Conservation (phyloP, 2,888 invertebrate species). For the Leucania comma region DNA sequence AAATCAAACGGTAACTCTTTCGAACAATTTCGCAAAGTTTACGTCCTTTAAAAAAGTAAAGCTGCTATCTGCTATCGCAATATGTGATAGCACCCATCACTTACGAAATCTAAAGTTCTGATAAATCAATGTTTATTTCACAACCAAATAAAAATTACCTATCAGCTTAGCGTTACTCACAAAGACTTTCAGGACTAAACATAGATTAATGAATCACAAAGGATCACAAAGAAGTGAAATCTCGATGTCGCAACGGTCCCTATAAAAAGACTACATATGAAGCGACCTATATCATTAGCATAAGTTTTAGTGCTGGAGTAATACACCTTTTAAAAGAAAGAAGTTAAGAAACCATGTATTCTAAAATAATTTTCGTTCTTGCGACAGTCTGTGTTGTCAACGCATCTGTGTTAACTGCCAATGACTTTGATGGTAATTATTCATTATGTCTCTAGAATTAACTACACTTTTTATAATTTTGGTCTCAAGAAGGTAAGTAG, state of each 20-base stretch:
- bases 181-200: neutral
- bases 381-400: slow-evolving; percentile 40
- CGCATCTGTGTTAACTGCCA: slow-evolving; percentile 47
- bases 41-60: too few species aligned
- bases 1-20: too few species aligned
- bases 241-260: slow-evolving; percentile 27
- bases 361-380: slow-evolving; percentile 39
- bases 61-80: too few species aligned
- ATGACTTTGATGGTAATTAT: slow-evolving; percentile 48
- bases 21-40: too few species aligned
- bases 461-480: neutral
- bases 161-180: slow-evolving; percentile 13
- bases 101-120: too few species aligned
- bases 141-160: slow-evolving; percentile 26
- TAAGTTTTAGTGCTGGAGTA: slow-evolving; percentile 1
- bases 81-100: too few species aligned
- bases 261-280: slow-evolving; percentile 41
- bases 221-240: slow-evolving; percentile 45
- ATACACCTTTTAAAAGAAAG: neutral
- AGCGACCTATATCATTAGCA: slow-evolving; percentile 14
- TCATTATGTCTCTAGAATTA: neutral
- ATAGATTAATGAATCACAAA: slow-evolving; percentile 21
- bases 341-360: slow-evolving; percentile 34
- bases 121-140: slow-evolving; percentile 3
- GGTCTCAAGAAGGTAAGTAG: too few species aligned